Evolutionary conservation across 64 coral and sea anemone species (phyloP).

Genomic region (Montipora sp.): DNA sequence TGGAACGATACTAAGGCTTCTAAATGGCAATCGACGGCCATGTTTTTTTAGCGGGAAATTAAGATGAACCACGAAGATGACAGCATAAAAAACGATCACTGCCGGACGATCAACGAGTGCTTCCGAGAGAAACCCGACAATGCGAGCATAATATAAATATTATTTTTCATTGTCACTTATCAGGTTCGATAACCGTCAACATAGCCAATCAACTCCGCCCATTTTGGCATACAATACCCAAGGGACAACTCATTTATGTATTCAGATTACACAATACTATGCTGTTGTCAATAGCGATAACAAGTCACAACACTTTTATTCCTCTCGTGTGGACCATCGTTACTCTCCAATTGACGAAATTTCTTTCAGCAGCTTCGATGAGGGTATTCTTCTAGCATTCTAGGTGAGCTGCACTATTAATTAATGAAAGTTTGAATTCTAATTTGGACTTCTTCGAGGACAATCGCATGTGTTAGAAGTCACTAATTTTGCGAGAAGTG

Average conservation of each 20-base stretch:
- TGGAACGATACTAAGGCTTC: no score
- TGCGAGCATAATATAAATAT: no score
- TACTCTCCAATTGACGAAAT: neutral
- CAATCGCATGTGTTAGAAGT: neutral
- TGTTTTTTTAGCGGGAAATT: slow-evolving; percentile 61
- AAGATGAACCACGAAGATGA: no score
- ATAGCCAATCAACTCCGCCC: slow-evolving; percentile 8
- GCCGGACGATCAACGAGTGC: neutral
- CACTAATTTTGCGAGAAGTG: neutral
- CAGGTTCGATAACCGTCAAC: neutral
- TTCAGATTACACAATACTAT: neutral
- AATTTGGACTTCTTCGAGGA: neutral
- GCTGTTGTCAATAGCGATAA: slow-evolving; percentile 49
- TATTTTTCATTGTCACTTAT: neutral
- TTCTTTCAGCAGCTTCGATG: neutral
- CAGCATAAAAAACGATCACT: no score
- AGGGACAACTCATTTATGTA: slow-evolving; percentile 33
- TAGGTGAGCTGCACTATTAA: neutral
- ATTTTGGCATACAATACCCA: slow-evolving; percentile 25
- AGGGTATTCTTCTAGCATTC: neutral
- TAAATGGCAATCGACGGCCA: neutral
- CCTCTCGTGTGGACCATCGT: neutral
- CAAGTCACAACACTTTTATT: slow-evolving; percentile 18
- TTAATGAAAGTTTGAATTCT: neutral
- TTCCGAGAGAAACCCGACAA: neutral